Base-by-base conservation (phyloP, 1,140 invertebrate genomes). In the Leptinotarsa texana region DNA sequence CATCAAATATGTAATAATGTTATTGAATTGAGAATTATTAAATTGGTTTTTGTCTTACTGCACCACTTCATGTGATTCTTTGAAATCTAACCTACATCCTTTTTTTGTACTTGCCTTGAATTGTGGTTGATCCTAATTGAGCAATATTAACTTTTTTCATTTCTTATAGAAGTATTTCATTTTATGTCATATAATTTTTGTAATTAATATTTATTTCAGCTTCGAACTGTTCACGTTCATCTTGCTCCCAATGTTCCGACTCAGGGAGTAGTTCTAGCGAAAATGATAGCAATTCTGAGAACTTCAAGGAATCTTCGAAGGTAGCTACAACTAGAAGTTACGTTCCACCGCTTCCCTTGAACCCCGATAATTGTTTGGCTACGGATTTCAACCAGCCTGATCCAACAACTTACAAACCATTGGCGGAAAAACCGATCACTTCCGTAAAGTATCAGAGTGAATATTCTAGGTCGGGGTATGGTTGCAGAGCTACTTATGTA, bases 141-240 rank as follows among this genome's bases (percentile, higher is more conserved):
- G 8, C 33, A 42, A 33, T 42, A 42, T 42, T 11, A 2, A 42
- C 8, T 42, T 42, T 42, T 33, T 42, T 42, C 33, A 42, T 42
- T 42, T 42, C 33, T 42, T 3, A 42, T 2, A 42, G 2, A 42
- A 42, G 33, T 42, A 42, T 42, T 11, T 42, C 0, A 42, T 42
- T 42, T 11, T 42, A 42, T 42, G 33, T 42, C 0, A 2, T 11
- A 3, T 42, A 2, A 42, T 42, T 42, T 42, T 42, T 11, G 2
- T 42, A 42, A 11, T 42, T 42, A 11, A 42, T 42, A 11, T 42
- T 51, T 11, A 13, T 81, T 81, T 69, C 74, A 88, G 88, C 87
- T 81, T 90, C 90, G 0, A 89, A 89, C 4, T 90, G 89, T 81
- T 89, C 89, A 3, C 85, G 88, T 75, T 82, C 87, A 73, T 87